These are phyloP conservation scores for Seriola dumerili DNA, from an alignment of 2,113 vertebrate genomes.

Conservation along the genomic window DNA sequence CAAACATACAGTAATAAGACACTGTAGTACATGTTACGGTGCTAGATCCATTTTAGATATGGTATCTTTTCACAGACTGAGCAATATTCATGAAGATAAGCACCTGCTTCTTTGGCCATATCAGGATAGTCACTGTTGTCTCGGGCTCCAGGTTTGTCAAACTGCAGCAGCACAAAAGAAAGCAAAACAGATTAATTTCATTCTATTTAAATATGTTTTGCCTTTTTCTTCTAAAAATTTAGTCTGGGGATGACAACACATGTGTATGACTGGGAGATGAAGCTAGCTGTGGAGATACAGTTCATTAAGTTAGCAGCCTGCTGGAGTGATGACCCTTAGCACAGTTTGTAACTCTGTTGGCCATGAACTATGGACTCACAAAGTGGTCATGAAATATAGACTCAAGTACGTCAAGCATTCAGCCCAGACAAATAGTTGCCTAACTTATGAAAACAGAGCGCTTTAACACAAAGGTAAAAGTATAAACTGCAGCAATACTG, in stretches of 20 bases:
- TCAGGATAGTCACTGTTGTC: conserved; percentile 91
- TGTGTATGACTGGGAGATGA: no score
- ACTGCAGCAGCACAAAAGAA: conserved; percentile 81
- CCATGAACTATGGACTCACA: conserved; percentile 65
- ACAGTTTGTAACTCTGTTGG: conserved; percentile 17
- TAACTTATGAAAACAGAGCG: neutral
- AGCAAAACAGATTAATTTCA: neutral
- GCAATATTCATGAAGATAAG: conserved; percentile 35
- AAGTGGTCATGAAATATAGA: neutral
- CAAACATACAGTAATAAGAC: neutral
- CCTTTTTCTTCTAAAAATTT: neutral
- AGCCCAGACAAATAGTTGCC: neutral
- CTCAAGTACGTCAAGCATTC: neutral
- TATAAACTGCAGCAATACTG: neutral
- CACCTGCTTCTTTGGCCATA: conserved; percentile 96
- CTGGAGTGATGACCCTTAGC: conserved; percentile 40
- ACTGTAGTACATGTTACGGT: neutral
- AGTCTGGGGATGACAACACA: neutral
- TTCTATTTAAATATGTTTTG: neutral
- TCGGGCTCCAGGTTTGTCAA: conserved; percentile 87
- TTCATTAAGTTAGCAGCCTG: neutral
- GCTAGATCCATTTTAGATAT: neutral
- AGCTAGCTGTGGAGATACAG: neutral
- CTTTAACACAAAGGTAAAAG: neutral
- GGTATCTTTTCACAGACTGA: neutral